Evolutionary conservation across 2,797 vertebrate species (phyloP).

Genomic region (Urophycis tenuis): DNA sequence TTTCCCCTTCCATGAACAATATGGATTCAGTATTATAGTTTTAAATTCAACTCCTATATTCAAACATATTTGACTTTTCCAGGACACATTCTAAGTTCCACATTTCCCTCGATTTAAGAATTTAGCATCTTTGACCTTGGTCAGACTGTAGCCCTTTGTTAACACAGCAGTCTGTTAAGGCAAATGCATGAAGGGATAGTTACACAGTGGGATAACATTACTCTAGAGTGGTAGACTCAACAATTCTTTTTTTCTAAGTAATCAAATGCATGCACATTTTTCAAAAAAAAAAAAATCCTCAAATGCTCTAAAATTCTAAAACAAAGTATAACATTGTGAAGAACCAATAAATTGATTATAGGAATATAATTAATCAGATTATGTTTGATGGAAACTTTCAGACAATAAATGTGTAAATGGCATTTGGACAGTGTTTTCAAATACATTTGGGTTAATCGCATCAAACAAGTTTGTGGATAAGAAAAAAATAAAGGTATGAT

Average conservation of each 20-base stretch:
- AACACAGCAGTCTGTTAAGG: conserved; percentile 21
- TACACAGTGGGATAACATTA: conserved; percentile 15
- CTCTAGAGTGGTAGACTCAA: conserved; percentile 15
- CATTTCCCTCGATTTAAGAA: conserved; percentile 45
- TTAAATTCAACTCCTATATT: conserved; percentile 35
- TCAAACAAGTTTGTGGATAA: background rate
- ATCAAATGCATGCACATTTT: conserved; percentile 27
- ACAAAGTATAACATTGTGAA: conserved; percentile 13
- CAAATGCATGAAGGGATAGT: conserved; percentile 23
- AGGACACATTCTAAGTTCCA: conserved; percentile 47
- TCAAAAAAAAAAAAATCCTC: conserved; percentile 17
- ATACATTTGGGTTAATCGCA: background rate
- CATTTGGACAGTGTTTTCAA: background rate
- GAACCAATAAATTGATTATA: conserved; percentile 20
- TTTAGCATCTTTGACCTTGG: conserved; percentile 49
- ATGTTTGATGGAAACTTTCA: background rate
- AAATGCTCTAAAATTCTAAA: conserved; percentile 15
- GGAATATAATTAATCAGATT: conserved; percentile 9
- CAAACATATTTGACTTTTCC: conserved; percentile 30
- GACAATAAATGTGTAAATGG: background rate
- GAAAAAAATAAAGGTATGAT: background rate
- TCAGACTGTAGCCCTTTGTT: conserved; percentile 22
- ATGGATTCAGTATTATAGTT: conserved; percentile 37
- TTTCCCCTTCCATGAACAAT: conserved; percentile 30
- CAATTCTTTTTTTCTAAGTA: conserved; percentile 8